Evolutionary conservation across 2,113 vertebrate genomes (phyloP).

Genomic region (Odocoileus hemionus): DNA sequence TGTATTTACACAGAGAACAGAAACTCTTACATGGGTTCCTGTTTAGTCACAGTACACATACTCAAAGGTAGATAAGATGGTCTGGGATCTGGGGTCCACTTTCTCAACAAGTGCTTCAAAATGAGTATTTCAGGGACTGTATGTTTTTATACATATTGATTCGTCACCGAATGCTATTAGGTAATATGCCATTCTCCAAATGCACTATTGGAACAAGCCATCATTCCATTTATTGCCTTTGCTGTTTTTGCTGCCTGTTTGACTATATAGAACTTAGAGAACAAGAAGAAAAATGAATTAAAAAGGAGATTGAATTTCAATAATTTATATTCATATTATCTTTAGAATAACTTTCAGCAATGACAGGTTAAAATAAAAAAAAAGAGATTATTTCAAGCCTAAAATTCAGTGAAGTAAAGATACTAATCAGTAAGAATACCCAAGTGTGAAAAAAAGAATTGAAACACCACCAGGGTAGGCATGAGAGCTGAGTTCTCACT

Average conservation of each 20-base stretch:
- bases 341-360: neutral
- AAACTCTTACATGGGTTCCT: neutral
- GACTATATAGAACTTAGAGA: neutral
- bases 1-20: neutral
- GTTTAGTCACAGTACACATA: neutral
- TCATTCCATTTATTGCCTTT: neutral
- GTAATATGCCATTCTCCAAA: neutral
- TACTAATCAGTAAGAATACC: neutral
- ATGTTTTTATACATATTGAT: neutral
- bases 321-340: neutral
- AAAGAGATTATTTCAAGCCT: neutral
- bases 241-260: neutral
- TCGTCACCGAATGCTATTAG: neutral
- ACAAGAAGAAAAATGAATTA: neutral
- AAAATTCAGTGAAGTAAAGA: neutral
- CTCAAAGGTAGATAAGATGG: neutral
- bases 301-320: neutral
- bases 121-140: neutral
- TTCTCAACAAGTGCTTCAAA: neutral
- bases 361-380: neutral
- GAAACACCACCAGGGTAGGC: neutral
- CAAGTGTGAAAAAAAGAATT: neutral
- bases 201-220: too few relatives aligned
- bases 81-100: neutral
- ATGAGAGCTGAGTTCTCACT: accelerated